Base-by-base conservation (phyloP, 2,888 invertebrate species). In the Rhopalosiphum nymphaeae region DNA sequence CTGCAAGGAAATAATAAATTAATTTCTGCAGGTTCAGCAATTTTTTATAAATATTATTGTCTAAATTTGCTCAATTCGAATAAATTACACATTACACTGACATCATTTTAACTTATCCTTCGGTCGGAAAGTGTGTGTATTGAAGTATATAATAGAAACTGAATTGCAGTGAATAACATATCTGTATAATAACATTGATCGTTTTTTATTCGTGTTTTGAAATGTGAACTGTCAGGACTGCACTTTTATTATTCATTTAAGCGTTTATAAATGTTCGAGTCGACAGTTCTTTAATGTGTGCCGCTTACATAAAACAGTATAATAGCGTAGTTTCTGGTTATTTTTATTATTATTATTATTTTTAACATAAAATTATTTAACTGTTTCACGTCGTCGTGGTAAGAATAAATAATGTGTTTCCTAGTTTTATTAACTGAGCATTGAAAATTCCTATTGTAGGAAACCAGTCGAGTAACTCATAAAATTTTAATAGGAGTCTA, bases 361-460 rank as follows among this genome's bases (percentile, higher is more conserved):
- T 86, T 86, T 29, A 46, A 86, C 86, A 46, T 86, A 86, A 86
- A 86, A 86, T 86, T 49, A 86, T 86, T 86, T 86, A 86, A 86
- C 86, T 46, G 86, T 86, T 86, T 86, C 46, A 3, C 16, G 26
- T 46, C 86, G n/a, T 29, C 46, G 46, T 46, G 86, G 86, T 78
- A 36, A 78, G 86, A 86, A 86, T 86, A 86, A 86, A 86, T 86
- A 86, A 86, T 86, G 86, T 46, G 46, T 86, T 46, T 36, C 78
- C 36, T 36, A 36, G 78, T 46, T 86, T 86, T 86, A 85, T 44
- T 44, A 29, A 29, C 86, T 3, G 0, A 86, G 86, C 26, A 86
- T 86, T 46, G 86, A 46, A 46, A 86, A 29, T 46, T 86, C 86
- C 86, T 29, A 44, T 4, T 4, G 11, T 78, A 78, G 67, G n/a